Conservation (phyloP, 1,140 invertebrate genomes). For the Cyrtorhinus lividipennis region DNA sequence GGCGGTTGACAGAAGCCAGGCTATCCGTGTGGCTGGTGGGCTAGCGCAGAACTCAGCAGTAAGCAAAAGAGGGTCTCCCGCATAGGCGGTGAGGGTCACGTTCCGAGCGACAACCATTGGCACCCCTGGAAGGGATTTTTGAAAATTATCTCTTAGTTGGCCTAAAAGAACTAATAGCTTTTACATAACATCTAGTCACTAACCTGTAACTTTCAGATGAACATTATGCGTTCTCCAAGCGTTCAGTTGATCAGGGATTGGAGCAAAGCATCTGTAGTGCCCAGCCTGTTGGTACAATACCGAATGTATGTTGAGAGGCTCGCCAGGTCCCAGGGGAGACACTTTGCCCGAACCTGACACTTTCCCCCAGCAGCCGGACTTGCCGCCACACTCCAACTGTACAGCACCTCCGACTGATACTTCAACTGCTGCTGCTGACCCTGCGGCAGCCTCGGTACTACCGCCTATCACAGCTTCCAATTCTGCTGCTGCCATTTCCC, state of each 20-base stretch:
- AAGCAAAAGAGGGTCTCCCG: constrained; percentile 36
- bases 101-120: constrained; percentile 40
- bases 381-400: constrained; percentile 64
- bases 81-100: constrained; percentile 36
- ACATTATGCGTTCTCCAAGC: constrained; percentile 35
- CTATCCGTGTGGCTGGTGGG: constrained; percentile 36
- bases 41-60: constrained; percentile 43
- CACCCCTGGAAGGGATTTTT: constrained; percentile 39
- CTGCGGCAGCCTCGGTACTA: constrained; percentile 28
- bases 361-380: constrained; percentile 37
- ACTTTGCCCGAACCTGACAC: constrained; percentile 25
- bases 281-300: constrained; percentile 63
- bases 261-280: constrained; percentile 54
- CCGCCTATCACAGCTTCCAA: constrained; percentile 39
- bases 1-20: constrained; percentile 39
- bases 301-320: constrained; percentile 44
- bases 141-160: background rate
- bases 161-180: no score
- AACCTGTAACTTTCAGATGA: constrained; percentile 40
- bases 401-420: constrained; percentile 70
- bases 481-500: constrained; percentile 30
- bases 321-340: constrained; percentile 37
- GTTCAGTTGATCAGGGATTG: constrained; percentile 38
- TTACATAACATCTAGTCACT: constrained; percentile 23
- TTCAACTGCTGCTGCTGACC: constrained; percentile 41